Percentiles rank a stretch among this genome's conserved stretches.
phyloP scores from a whole-genome alignment of 2,888 invertebrate species.

The Entomobrya proxima region DNA sequence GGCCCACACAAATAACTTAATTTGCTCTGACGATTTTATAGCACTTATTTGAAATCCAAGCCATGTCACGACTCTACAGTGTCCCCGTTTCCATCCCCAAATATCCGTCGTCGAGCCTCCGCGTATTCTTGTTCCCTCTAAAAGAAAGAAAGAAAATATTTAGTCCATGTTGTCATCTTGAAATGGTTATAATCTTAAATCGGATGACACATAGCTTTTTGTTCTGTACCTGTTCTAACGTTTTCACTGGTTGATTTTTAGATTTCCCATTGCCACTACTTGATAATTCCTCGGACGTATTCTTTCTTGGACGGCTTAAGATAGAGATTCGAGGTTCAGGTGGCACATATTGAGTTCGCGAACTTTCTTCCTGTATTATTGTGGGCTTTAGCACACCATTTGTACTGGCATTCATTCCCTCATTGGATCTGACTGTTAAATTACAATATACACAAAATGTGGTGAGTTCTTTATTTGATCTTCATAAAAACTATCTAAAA shows the following conservation, averaged over 20 bases:
- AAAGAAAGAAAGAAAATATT: constrained; percentile 76
- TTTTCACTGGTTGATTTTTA: constrained; percentile 78
- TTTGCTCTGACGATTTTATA: constrained; percentile 12
- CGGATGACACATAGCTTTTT: not conserved
- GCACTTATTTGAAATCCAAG: constrained; percentile 23
- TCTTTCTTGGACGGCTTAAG: constrained; percentile 84
- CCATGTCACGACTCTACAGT: constrained; percentile 78
- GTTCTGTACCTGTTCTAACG: constrained; percentile 76
- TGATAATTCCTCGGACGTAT: constrained; percentile 16
- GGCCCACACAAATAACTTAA: not conserved
- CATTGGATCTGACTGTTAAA: constrained; percentile 2
- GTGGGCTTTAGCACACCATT: constrained; percentile 32
- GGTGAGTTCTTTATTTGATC: not conserved
- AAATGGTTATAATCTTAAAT: not conserved
- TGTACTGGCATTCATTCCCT: constrained; percentile 34
- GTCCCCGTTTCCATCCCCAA: constrained; percentile 90
- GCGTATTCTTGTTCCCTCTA: constrained; percentile 96
- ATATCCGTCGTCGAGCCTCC: constrained; percentile 91
- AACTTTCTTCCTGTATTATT: constrained; percentile 82
- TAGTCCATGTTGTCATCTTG: not conserved
- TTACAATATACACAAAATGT: not conserved
- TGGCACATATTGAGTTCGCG: constrained; percentile 87
- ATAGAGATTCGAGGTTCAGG: constrained; percentile 91
- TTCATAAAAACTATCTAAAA: not conserved
- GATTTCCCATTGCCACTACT: constrained; percentile 30